These are phyloP conservation scores for Syndactyla subalaris DNA, from an alignment of 2,797 vertebrate species.

Conservation along the genomic window DNA sequence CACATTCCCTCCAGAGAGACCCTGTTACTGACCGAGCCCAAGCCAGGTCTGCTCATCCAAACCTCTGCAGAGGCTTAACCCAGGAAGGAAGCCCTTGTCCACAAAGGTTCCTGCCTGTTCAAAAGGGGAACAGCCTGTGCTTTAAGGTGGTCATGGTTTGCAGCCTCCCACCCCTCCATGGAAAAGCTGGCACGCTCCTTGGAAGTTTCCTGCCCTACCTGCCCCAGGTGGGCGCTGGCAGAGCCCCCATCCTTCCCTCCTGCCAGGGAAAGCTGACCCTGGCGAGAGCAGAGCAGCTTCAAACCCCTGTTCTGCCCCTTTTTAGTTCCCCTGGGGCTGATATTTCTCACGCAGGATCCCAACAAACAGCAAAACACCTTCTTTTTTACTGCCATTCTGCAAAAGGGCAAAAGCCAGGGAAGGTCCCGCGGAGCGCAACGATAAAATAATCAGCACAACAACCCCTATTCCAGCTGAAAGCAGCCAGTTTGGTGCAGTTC, in stretches of 20 bases:
- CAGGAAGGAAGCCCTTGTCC: neutral
- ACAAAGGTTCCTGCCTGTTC: neutral
- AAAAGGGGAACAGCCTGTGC: neutral
- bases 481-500: neutral
- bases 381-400: neutral
- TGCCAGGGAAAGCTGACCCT: fast-evolving
- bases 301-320: neutral
- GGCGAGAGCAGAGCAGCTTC: neutral
- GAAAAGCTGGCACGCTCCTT: neutral
- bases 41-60: neutral
- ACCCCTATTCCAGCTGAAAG: neutral
- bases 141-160: neutral
- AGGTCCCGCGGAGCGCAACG: fast-evolving
- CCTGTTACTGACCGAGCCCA: neutral
- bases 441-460: neutral
- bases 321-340: neutral
- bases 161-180: neutral
- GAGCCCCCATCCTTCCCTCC: neutral
- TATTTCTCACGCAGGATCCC: neutral
- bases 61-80: neutral
- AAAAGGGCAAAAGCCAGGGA: neutral
- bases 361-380: neutral
- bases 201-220: neutral
- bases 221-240: neutral
- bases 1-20: neutral